A percentile compares a stretch with the other conserved stretches of the same genome.
Conservation (phyloP, 2,888 invertebrate species). For the Eilema sororculum region DNA sequence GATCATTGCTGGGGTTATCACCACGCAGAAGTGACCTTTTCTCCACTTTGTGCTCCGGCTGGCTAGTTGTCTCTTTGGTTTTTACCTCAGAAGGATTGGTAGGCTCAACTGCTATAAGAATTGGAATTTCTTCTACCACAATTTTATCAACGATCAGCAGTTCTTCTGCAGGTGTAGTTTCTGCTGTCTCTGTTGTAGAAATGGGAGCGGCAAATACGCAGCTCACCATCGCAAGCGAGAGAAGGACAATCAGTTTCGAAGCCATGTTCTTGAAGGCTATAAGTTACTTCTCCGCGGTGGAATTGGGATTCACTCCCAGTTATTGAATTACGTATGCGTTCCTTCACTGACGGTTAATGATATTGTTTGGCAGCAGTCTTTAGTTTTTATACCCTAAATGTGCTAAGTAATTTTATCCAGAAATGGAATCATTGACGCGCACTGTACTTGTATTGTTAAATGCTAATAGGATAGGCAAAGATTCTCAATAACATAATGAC, state of each 20-base stretch:
- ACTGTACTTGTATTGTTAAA: conserved; percentile 50
- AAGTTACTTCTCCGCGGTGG: conserved; percentile 67
- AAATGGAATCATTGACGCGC: conserved; percentile 78
- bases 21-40: conserved; percentile 74
- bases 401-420: conserved; percentile 76
- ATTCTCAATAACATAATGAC: conserved; percentile 81
- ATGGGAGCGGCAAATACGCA: conserved; percentile 65
- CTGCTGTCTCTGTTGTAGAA: conserved; percentile 49
- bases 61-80: conserved; percentile 44
- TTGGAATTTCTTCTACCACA: conserved; percentile 68
- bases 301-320: conserved; percentile 56
- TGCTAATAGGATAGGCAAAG: conserved; percentile 72
- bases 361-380: conserved; percentile 42
- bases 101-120: conserved; percentile 56
- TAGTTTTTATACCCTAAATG: conserved; percentile 74
- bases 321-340: conserved; percentile 56
- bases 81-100: conserved; percentile 51
- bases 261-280: conserved; percentile 71
- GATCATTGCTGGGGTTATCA: conserved; percentile 73
- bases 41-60: conserved; percentile 63
- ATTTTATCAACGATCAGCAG: conserved; percentile 62
- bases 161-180: conserved; percentile 57
- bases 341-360: conserved; percentile 38
- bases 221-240: conserved; percentile 66
- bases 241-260: conserved; percentile 65